Evolutionary conservation across 2,888 invertebrate species (phyloP).

Genomic region (Aspidapion aeneum): DNA sequence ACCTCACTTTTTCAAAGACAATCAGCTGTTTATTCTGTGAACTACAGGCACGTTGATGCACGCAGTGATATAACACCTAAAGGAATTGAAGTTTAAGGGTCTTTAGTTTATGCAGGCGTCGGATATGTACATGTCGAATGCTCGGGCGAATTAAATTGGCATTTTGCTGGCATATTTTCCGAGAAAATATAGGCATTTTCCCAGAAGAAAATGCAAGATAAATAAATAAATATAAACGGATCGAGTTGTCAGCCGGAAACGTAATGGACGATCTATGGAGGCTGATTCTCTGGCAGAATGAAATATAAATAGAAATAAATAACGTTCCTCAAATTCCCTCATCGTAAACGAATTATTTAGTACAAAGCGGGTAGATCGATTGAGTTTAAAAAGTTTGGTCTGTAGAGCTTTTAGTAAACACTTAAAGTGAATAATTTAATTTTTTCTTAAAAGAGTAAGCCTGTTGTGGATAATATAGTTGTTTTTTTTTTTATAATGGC

Average conservation of each 20-base stretch:
- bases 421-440: no score
- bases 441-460: no score
- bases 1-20: no score
- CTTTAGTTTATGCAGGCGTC: no score
- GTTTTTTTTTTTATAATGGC: no score
- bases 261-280: background rate
- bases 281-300: background rate
- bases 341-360: background rate
- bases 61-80: no score
- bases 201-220: constrained; percentile 1
- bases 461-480: no score
- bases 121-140: background rate
- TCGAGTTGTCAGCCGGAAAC: background rate
- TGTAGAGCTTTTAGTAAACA: no score
- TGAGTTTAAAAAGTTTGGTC: no score
- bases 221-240: constrained; percentile 3
- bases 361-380: background rate
- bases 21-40: no score
- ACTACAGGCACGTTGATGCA: no score
- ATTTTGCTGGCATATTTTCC: background rate
- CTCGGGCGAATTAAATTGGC: background rate
- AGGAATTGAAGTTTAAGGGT: no score
- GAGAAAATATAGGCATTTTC: background rate
- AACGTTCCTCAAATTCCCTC: background rate
- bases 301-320: background rate